A percentile compares a stretch with the other conserved stretches of the same genome.
Conservation (phyloP, 2,888 invertebrate genomes). For the Laspeyria flexula region DNA sequence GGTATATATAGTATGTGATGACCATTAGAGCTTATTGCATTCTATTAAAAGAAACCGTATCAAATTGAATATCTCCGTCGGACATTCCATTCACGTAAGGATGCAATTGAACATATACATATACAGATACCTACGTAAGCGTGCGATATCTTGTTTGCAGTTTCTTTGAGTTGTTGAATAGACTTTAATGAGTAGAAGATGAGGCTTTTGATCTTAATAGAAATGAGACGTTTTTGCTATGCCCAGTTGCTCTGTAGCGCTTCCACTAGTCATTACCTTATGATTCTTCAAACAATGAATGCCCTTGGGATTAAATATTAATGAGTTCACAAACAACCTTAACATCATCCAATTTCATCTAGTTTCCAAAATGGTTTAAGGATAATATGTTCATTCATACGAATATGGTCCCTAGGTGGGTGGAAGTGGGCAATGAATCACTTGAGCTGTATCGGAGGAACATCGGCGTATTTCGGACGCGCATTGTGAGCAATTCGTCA, state of each 20-base stretch:
- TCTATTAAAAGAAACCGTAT: slow-evolving; percentile 43
- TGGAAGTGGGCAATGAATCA: slow-evolving; percentile 53
- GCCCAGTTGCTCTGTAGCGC: too few relatives aligned
- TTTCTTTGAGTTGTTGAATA: slow-evolving; percentile 52
- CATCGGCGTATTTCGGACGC: slow-evolving; percentile 69
- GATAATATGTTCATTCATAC: slow-evolving; percentile 50
- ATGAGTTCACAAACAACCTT: slow-evolving; percentile 48
- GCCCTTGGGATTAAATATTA: slow-evolving; percentile 49
- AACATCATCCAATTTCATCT: slow-evolving; percentile 25
- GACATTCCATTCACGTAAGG: slow-evolving; percentile 38
- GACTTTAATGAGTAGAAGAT: slow-evolving; percentile 53
- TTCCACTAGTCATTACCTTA: slow-evolving; percentile 14
- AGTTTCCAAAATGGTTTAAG: slow-evolving; percentile 47
- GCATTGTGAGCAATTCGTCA: slow-evolving; percentile 82
- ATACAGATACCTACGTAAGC: slow-evolving; percentile 19
- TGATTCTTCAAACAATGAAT: slow-evolving; percentile 31
- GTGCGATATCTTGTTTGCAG: slow-evolving; percentile 47
- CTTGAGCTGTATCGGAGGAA: slow-evolving; percentile 48
- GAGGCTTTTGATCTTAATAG: slow-evolving; percentile 58
- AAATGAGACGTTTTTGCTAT: slow-evolving; percentile 35
- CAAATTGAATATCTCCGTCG: slow-evolving; percentile 38
- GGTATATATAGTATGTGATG: slow-evolving; percentile 44
- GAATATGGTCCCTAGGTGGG: slow-evolving; percentile 48
- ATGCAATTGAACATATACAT: slow-evolving; percentile 36
- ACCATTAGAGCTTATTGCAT: slow-evolving; percentile 51